Base-by-base conservation (phyloP, 2,888 invertebrate genomes). In the Macrophya annulata region DNA sequence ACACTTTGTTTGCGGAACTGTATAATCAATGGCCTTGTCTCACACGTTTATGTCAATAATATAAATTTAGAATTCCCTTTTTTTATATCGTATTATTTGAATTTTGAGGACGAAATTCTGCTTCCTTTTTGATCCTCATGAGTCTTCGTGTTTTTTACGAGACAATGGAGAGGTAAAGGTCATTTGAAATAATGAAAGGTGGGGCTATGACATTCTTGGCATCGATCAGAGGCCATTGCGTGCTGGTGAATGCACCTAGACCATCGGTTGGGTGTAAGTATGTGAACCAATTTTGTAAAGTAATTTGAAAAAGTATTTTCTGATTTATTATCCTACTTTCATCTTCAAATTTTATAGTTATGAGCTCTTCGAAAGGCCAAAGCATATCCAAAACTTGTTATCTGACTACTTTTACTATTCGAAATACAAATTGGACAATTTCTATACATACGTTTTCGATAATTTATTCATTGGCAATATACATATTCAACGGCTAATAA, bases 81-180 rank as follows among this genome's bases (percentile, higher is more conserved):
- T 21, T 62, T 62, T 21, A 10, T 21, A 10, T 4, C 21, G 21
- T 10, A 12, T 25, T 62, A 21, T 21, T 59, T 0, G 1, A 31
- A 31, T 31, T 31, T 31, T 31, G 31, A 31, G 3, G 31, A 31
- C 31, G 31, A 31, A 31, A 31, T 59, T 25, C 25, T 21, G 21
- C 21, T 62, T 62, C 68, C 68, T 12, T 68, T 37, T 17, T 4
- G 17, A 4, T 10, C 31, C 12, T 68, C 68, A 3, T 1, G 31
- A 31, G 1, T 31, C 31, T 31, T 31, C 31, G 31, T 31, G 31
- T 31, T 15, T 4, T 68, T 10, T 21, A 37, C 68, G 8, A 68
- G 37, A 68, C 51, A 77, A 55, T 77, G 17, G 77, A 77, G 55
- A 77, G 77, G 77, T 55, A 77, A 77, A 77, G 77, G 77, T 77